These are phyloP conservation scores for Paguma larvata DNA, from an alignment of 2,797 vertebrate genomes.

Conservation along the genomic window DNA sequence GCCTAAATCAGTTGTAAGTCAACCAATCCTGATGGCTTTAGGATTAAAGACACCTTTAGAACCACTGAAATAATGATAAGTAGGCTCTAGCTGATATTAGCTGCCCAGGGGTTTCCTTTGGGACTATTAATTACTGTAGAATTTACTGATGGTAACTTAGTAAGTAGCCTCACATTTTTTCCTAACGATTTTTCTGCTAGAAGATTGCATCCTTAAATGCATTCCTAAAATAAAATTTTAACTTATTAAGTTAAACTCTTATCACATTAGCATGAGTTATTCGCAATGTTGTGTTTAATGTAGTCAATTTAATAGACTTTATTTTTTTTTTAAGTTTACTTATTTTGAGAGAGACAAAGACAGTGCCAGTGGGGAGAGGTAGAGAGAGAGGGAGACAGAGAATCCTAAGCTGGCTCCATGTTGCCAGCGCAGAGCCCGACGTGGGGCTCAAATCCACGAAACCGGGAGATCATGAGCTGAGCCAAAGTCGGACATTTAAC, in stretches of 20 bases:
- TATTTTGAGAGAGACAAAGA: too few relatives aligned
- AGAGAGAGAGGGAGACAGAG: too few relatives aligned
- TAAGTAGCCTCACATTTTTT: not conserved
- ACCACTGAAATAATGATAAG: not conserved
- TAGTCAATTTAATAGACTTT: not conserved
- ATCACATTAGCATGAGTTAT: constrained; percentile 10
- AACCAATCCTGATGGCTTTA: not conserved
- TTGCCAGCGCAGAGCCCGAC: too few relatives aligned
- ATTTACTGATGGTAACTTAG: not conserved
- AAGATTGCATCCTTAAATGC: not conserved
- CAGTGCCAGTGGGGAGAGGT: too few relatives aligned
- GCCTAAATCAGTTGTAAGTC: not conserved
- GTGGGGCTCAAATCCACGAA: too few relatives aligned
- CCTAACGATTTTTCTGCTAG: not conserved
- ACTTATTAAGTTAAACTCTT: not conserved
- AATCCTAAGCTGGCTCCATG: too few relatives aligned
- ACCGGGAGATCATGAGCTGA: too few relatives aligned
- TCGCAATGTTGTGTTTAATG: constrained; percentile 1
- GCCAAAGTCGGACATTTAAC: too few relatives aligned
- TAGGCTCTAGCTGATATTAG: not conserved
- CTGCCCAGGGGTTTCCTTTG: not conserved
- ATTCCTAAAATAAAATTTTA: not conserved
- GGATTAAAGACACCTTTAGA: not conserved
- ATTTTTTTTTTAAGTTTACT: too few relatives aligned
- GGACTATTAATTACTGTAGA: not conserved